A percentile compares a stretch with the other conserved stretches of the same genome.
These are phyloP conservation scores for Origma solitaria DNA, from an alignment of 2,113 vertebrate species.

Conservation along the genomic window DNA sequence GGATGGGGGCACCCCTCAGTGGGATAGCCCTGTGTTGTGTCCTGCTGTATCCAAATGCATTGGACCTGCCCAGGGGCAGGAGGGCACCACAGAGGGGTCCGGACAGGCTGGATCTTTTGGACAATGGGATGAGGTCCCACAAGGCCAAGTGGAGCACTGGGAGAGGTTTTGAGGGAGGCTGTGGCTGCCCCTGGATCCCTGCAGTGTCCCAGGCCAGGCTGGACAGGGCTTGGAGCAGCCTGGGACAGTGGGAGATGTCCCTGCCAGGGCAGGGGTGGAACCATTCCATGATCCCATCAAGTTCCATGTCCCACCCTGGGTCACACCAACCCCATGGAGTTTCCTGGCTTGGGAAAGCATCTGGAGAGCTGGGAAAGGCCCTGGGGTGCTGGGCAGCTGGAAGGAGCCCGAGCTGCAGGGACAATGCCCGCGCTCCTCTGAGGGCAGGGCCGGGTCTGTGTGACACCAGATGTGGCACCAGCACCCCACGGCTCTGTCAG, in stretches of 20 bases:
- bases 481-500: fast-evolving
- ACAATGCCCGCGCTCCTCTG: neutral
- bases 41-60: no score
- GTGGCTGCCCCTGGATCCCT: neutral
- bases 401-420: neutral
- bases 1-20: neutral
- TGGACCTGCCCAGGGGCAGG: neutral
- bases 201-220: neutral
- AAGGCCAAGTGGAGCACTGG: neutral
- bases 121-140: neutral
- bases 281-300: neutral
- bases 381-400: neutral
- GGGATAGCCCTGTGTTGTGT: neutral
- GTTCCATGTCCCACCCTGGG: neutral
- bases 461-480: neutral
- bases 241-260: neutral
- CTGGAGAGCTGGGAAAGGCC: neutral
- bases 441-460: neutral
- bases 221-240: neutral
- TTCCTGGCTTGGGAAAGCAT: neutral
- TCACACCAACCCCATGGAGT: neutral
- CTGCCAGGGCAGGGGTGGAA: neutral
- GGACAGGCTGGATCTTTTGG: fast-evolving
- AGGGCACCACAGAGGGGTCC: neutral
- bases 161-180: no score